Evolutionary conservation across 2,888 invertebrate species (phyloP).

Genomic region (Ametastegia equiseti): DNA sequence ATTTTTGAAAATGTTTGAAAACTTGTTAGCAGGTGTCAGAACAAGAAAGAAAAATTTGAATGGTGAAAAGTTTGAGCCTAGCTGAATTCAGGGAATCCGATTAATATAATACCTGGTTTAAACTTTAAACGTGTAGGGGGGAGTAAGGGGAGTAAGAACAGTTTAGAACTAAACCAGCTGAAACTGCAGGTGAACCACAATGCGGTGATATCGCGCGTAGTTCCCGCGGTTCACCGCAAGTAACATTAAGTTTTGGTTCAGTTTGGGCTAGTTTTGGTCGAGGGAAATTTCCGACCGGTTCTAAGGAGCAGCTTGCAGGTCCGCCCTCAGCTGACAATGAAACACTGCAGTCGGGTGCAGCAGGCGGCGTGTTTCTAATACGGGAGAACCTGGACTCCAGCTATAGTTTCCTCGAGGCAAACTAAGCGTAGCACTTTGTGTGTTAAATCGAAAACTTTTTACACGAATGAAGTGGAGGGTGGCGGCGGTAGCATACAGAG

Average conservation of each 20-base stretch:
- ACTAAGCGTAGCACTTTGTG: not conserved
- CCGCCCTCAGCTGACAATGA: not conserved
- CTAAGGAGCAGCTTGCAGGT: not conserved
- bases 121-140: no score
- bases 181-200: not conserved
- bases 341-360: not conserved
- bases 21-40: no score
- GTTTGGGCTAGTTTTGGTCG: conserved; percentile 15
- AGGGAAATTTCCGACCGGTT: not conserved
- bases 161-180: no score
- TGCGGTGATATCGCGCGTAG: not conserved
- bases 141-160: no score
- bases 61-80: no score
- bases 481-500: not conserved
- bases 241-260: conserved; percentile 25
- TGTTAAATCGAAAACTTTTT: not conserved
- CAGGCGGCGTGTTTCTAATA: not conserved
- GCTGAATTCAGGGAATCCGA: no score
- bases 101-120: no score
- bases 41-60: no score
- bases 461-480: not conserved
- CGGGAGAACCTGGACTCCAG: not conserved
- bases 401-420: not conserved
- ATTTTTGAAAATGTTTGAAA: no score
- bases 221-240: conserved; percentile 18